Evolutionary conservation across 2,797 vertebrate species (phyloP), one percentile per base, ranked within the genome.

Genomic region (Liasis olivaceus): DNA sequence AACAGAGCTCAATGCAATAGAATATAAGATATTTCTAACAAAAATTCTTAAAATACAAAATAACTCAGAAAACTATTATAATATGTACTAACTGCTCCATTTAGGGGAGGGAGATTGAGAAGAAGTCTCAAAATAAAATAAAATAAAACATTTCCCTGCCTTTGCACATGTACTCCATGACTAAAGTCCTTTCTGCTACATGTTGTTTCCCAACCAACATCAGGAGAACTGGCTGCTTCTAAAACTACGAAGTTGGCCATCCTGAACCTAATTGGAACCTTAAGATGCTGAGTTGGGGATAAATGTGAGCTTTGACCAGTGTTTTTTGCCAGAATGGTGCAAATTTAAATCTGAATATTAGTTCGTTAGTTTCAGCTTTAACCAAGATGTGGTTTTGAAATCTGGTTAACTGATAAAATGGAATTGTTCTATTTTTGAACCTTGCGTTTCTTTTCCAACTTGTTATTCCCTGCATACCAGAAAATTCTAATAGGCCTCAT

Each of bases 401-500:
- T 95, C 94, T 96, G 94, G 94, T 91, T 96, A 93, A 95, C 93
- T 97, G 92, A 90, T 77, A 92, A 81, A 92, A 91, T 95, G 94
- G 95, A 96, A 97, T 94, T 94, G 93, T 96, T 95, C 93, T 97
- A 93, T 97, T 98, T 97, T 97, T 96, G 95, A 97, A 96, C 93
- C 95, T 97, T 97, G 96, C 97, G 96, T 97, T 97, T 95, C 95
- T 93, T 47, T 96, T 97, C 96, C 96, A 96, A 96, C 97, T 96
- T 96, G 95, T 96, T 96, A 97, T 97, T 95, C 95, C 92, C 97
- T 94, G 96, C 94, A 84, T 92, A 97, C n/a, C 87, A 97, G 96
- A 96, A 97, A 97, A 97, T 95, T 97, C 94, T 97, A 96, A 97
- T 97, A 89, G 84, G 91, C 97, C 97, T 98, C 96, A 96, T 95